Evolutionary conservation across 2,113 vertebrate genomes (phyloP).

Genomic region (Megaptera novaeangliae): DNA sequence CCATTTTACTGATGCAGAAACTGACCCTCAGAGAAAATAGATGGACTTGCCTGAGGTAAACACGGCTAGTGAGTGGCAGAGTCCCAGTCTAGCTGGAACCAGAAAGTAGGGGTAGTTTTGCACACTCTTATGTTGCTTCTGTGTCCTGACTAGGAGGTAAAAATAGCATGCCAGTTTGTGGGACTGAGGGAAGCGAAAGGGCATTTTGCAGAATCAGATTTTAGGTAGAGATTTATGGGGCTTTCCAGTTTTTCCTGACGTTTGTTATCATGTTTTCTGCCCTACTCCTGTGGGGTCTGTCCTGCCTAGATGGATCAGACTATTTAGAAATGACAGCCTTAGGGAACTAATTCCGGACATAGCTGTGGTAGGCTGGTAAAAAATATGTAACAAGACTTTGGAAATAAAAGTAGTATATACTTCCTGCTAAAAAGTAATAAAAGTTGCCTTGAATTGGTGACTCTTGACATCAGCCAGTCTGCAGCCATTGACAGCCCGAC

Average conservation of each 20-base stretch:
- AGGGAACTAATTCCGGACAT: neutral
- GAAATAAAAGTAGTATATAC: neutral
- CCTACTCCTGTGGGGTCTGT: neutral
- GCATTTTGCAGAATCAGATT: neutral
- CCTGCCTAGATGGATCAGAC: neutral
- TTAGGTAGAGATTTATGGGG: neutral
- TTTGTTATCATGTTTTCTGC: neutral
- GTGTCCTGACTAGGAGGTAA: neutral
- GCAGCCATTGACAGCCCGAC: neutral
- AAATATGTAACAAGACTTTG: neutral
- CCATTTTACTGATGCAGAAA: conserved; percentile 38
- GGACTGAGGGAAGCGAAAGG: neutral
- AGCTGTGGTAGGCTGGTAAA: neutral
- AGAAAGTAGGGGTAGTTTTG: neutral
- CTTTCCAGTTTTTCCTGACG: neutral
- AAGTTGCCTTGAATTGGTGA: neutral
- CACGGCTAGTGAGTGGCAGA: neutral
- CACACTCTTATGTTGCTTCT: neutral
- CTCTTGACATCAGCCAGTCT: neutral
- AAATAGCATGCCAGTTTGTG: neutral
- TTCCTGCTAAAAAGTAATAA: neutral
- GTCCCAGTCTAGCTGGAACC: neutral
- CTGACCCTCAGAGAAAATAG: neutral
- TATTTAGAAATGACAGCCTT: neutral
- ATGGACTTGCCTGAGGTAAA: neutral